Conservation (phyloP, 2,797 vertebrate species). For the Melanogrammus aeglefinus region DNA sequence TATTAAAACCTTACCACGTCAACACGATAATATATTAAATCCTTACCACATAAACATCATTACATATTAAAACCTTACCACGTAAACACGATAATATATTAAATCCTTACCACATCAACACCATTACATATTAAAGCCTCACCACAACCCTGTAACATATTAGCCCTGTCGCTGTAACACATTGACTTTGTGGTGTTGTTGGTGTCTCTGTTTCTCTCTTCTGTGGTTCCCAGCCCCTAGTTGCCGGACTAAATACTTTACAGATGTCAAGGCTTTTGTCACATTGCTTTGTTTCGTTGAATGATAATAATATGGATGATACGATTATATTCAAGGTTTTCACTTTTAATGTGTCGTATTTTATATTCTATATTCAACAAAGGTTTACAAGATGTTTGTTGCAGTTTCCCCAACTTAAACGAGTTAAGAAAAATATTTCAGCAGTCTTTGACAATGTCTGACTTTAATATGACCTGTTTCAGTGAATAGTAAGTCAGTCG, state of each 20-base stretch:
- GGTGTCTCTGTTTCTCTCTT: not conserved
- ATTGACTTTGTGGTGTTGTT: not conserved
- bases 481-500: slow-evolving; percentile 15
- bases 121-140: too few species aligned
- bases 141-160: not conserved
- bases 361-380: not conserved
- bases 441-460: not conserved
- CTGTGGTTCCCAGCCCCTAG: not conserved
- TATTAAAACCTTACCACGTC: too few species aligned
- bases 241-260: too few species aligned
- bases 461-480: not conserved
- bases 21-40: not conserved
- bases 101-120: not conserved
- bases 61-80: too few species aligned
- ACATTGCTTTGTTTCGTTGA: too few species aligned
- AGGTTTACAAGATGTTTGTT: not conserved
- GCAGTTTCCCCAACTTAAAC: not conserved
- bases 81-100: not conserved
- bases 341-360: too few species aligned
- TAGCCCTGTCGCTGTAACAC: not conserved
- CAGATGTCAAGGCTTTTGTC: too few species aligned
- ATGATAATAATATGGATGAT: too few species aligned
- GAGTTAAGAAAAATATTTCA: not conserved
- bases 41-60: too few species aligned
- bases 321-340: too few species aligned